Evolutionary conservation across 1,140 invertebrate genomes (phyloP).

Genomic region (Caerostris extrusa): DNA sequence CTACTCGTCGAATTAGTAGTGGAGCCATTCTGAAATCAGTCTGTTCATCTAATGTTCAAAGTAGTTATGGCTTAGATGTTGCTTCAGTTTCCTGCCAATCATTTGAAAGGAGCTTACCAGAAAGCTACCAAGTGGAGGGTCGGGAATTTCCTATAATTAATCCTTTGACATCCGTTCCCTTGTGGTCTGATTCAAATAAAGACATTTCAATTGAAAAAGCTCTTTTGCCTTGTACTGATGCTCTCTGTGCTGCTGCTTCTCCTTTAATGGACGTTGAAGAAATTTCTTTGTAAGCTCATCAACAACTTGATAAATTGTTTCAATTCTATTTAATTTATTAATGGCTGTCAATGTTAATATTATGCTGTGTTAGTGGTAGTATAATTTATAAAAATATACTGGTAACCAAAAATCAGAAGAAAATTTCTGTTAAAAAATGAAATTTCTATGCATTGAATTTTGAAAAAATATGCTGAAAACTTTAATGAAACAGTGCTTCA

Average conservation of each 20-base stretch:
- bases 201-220: slow-evolving; percentile 93
- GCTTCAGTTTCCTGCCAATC: slow-evolving; percentile 66
- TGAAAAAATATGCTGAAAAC: too few species aligned
- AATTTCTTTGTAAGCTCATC: slow-evolving; percentile 86
- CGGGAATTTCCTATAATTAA: slow-evolving; percentile 94
- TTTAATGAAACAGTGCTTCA: too few species aligned
- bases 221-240: slow-evolving; percentile 96
- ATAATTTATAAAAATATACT: too few species aligned
- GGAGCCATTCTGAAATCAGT: slow-evolving; percentile 79
- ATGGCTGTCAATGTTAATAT: too few species aligned
- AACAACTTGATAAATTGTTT: too few species aligned
- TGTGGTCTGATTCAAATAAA: slow-evolving; percentile 87
- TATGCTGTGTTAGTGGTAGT: too few species aligned
- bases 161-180: slow-evolving; percentile 90
- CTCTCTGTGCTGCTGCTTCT: slow-evolving; percentile 95
- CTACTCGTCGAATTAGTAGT: slow-evolving; percentile 80
- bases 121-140: slow-evolving; percentile 82
- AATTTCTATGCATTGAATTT: too few species aligned
- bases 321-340: too few species aligned
- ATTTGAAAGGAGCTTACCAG: slow-evolving; percentile 75
- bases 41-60: slow-evolving; percentile 63
- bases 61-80: slow-evolving; percentile 76
- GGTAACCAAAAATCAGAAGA: too few species aligned
- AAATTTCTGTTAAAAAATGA: too few species aligned
- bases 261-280: slow-evolving; percentile 96